These are phyloP conservation scores for Ommatoiulus sabulosus DNA, from an alignment of 2,888 invertebrate species.

Conservation along the genomic window DNA sequence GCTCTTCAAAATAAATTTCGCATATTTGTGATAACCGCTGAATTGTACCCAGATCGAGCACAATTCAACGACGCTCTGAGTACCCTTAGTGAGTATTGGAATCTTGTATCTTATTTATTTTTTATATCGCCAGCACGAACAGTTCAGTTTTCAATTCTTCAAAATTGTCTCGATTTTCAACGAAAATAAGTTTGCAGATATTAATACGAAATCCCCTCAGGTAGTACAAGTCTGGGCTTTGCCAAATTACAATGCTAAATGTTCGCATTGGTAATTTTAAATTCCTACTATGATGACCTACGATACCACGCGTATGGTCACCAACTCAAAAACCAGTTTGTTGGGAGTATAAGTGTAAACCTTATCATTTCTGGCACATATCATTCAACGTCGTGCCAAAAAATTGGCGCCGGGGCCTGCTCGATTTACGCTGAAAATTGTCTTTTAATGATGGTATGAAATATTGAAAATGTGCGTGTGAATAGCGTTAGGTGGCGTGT, in stretches of 20 bases:
- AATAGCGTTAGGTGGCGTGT: neutral
- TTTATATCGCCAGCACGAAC: too few relatives aligned
- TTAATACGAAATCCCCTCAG: too few relatives aligned
- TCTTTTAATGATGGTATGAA: neutral
- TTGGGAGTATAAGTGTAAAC: neutral
- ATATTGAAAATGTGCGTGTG: neutral
- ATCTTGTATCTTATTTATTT: too few relatives aligned
- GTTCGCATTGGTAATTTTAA: neutral
- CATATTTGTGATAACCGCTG: too few relatives aligned
- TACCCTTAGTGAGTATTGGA: too few relatives aligned
- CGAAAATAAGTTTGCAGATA: too few relatives aligned
- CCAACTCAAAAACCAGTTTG: neutral
- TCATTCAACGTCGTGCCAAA: neutral
- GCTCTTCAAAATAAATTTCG: too few relatives aligned
- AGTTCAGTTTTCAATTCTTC: too few relatives aligned
- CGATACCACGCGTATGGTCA: neutral
- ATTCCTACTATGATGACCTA: constrained; percentile 26
- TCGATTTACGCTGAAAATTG: neutral
- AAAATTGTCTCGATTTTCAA: too few relatives aligned
- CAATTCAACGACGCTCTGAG: too few relatives aligned
- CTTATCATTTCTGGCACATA: constrained; percentile 12
- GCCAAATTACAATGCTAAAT: neutral
- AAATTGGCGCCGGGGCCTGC: neutral
- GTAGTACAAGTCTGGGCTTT: too few relatives aligned
- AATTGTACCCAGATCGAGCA: too few relatives aligned